Percentiles rank a stretch among this genome's conserved stretches.
Evolutionary conservation across 53 echinoderm and acorn worm genomes (phyloP).

Genomic region (Holothuria leucospilota): DNA sequence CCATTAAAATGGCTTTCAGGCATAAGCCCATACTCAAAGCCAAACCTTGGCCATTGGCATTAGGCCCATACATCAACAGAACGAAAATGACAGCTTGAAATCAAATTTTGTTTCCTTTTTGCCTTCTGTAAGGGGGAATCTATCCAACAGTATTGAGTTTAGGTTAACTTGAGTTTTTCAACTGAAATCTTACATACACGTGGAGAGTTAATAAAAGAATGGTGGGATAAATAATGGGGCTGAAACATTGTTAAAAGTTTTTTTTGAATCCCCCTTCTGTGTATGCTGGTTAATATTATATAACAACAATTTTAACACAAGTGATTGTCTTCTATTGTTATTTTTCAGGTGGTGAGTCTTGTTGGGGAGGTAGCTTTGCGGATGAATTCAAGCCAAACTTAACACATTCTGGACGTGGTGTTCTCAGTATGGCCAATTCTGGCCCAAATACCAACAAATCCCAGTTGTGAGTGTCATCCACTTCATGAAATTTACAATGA

Average conservation of each 20-base stretch:
- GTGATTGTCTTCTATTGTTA: neutral
- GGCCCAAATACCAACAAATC: conserved; percentile 98
- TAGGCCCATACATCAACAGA: too few relatives aligned
- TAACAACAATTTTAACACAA: neutral
- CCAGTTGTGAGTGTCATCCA: conserved; percentile 89
- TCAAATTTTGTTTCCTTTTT: too few relatives aligned
- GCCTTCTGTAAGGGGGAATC: too few relatives aligned
- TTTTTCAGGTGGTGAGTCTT: conserved; percentile 84
- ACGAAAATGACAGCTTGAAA: too few relatives aligned
- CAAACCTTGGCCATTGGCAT: too few relatives aligned
- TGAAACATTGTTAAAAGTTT: neutral
- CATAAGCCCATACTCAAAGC: too few relatives aligned
- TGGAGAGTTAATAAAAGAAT: neutral
- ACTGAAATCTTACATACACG: too few relatives aligned
- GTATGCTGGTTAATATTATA: neutral
- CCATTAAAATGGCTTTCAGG: too few relatives aligned
- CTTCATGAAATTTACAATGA: too few relatives aligned
- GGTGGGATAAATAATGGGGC: neutral
- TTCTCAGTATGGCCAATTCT: conserved; percentile 98
- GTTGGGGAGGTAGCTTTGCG: conserved; percentile 75
- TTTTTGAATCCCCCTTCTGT: too few relatives aligned
- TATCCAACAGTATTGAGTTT: too few relatives aligned
- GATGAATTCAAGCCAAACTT: conserved; percentile 93
- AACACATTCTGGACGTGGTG: conserved; percentile 90
- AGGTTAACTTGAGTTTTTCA: too few relatives aligned